Base-by-base conservation (phyloP, 64 coral and sea anemone genomes). In the Montipora sp. region DNA sequence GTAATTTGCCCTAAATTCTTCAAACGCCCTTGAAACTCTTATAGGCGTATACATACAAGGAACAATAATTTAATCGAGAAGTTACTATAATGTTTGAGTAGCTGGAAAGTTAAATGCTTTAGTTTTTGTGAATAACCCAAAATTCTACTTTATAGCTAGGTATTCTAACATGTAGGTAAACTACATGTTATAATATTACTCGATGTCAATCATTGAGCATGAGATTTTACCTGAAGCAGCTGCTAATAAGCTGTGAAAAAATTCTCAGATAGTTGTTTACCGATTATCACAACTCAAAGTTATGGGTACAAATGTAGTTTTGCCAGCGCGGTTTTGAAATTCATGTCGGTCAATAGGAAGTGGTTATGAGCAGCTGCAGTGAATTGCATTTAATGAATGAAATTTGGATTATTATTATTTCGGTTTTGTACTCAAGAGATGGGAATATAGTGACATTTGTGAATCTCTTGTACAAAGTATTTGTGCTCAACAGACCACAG, bases 381-480 rank as follows among this genome's bases (percentile, higher is more conserved):
- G 11, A 8, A 4, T 11, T 16, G 12, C 11, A 12, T 63, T 63
- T 16, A 15, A 15, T 63, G 60, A 11, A 63, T 63, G 60, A 11
- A 63, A 14, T 3, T 14, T 63, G 6, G 53, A 8, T 14, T 63
- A 2, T 55, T 63, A 14, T 63, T 63, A 12, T 16, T 63, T 12
- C 13, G 60, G 11, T 11, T 63, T 14, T 57, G 36, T 36, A 57
- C 1, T 57, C 53, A 57, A 8, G 7, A 57, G 53, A 15, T 85
- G 61, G 82, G 61, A 70, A 85, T 85, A 46, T n/a, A 10, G 48
- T n/a, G 7, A 85, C 80, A 85, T 85, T 45, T 65, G 45, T 5
- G 12, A 20, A 4, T 36, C 44, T 14, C 43, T 6, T 23, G 3
- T 16, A 46, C 12, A 9, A 48, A 18, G 36, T 36, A 36, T 36